These are phyloP conservation scores for Herpailurus yagouaroundi DNA, from an alignment of 2,113 vertebrate genomes.

Conservation along the genomic window DNA sequence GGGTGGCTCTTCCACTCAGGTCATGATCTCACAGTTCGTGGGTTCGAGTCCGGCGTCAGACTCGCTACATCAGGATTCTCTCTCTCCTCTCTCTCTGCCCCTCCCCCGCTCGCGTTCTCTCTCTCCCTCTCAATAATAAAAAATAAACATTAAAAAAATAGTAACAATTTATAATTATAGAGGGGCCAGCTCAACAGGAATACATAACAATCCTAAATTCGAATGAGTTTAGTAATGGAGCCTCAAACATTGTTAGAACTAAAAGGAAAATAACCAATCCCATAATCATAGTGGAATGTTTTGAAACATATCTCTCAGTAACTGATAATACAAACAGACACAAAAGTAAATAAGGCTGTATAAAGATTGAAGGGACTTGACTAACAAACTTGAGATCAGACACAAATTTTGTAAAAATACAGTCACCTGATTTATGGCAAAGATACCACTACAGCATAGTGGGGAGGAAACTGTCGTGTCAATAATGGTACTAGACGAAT, in stretches of 20 bases:
- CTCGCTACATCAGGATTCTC: too few species aligned
- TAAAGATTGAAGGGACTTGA: not conserved
- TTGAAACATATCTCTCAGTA: not conserved
- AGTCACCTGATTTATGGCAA: not conserved
- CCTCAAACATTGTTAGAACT: not conserved
- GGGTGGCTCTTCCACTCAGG: too few species aligned
- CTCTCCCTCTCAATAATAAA: too few species aligned
- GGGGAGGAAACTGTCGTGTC: not conserved
- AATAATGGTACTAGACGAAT: not conserved
- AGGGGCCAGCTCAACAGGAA: not conserved
- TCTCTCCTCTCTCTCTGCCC: too few species aligned
- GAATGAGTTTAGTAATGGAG: not conserved
- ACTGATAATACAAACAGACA: not conserved
- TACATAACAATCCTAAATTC: not conserved
- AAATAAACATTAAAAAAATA: not conserved
- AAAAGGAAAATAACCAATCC: not conserved
- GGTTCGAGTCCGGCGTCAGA: too few species aligned
- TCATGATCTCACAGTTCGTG: too few species aligned
- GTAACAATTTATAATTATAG: not conserved
- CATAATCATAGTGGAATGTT: not conserved
- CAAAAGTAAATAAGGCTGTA: not conserved
- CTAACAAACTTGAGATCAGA: not conserved
- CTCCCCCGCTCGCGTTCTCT: too few species aligned
- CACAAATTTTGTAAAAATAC: not conserved
- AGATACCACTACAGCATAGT: not conserved